A percentile compares a stretch with the other conserved stretches of the same genome.
These are phyloP conservation scores for Festucalex cinctus DNA, from an alignment of 2,113 vertebrate genomes.

Conservation along the genomic window DNA sequence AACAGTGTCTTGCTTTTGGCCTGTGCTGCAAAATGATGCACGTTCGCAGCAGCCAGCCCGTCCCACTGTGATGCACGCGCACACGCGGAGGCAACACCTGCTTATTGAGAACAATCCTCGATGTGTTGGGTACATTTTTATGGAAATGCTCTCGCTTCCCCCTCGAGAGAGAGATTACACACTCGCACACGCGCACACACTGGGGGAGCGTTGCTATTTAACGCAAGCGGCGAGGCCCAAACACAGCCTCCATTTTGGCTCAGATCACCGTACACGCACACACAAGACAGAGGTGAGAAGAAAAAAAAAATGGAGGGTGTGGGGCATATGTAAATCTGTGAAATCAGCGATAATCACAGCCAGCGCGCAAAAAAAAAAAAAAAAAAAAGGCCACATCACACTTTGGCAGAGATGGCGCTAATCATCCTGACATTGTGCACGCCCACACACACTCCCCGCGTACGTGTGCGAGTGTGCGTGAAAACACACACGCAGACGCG, in stretches of 20 bases:
- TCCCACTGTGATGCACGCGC: conserved; percentile 62
- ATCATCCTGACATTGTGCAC: conserved; percentile 70
- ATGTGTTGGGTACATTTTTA: conserved; percentile 77
- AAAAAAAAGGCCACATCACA: conserved; percentile 75
- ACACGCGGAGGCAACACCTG: conserved; percentile 73
- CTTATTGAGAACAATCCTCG: conserved; percentile 76
- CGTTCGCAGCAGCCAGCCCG: conserved; percentile 66
- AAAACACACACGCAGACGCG: conserved; percentile 19
- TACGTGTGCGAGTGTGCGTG: conserved; percentile 1
- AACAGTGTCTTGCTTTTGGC: neutral
- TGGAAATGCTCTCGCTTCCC: conserved; percentile 75
- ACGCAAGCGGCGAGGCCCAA: neutral
- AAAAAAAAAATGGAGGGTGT: conserved; percentile 48
- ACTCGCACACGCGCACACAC: neutral
- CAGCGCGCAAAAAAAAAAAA: conserved; percentile 74
- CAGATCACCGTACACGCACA: neutral
- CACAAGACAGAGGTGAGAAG: neutral
- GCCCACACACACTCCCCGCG: conserved; percentile 35
- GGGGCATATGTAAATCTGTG: conserved; percentile 71
- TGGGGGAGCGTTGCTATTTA: neutral
- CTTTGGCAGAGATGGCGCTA: conserved; percentile 72
- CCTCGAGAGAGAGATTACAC: conserved; percentile 65
- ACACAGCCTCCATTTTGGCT: conserved; percentile 6
- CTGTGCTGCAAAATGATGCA: conserved; percentile 68
- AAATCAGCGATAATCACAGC: conserved; percentile 76